Base-by-base conservation (phyloP, 2,113 vertebrate species). In the Egretta garzetta region DNA sequence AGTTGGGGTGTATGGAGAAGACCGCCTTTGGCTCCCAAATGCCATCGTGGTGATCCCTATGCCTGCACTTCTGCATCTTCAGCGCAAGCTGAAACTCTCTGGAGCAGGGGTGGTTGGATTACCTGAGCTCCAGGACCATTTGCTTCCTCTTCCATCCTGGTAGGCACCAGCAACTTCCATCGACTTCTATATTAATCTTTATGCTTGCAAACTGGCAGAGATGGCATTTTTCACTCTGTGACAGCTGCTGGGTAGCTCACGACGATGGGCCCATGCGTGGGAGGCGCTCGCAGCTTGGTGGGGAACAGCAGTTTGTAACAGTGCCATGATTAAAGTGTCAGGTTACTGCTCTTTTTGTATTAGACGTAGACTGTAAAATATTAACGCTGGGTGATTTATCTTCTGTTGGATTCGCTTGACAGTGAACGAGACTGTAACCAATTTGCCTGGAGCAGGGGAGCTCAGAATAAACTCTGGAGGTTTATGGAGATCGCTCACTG, bases 291-390 rank as follows among this genome's bases (percentile, higher is more conserved):
- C 14, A 72, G 60, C 86, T 79, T 93, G 94, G 91, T 80, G 71
- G 93, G 91, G 93, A 96, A 79, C 53, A 92, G 75, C 76, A 35
- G 59, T 63, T 80, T 68, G 35, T 56, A 91, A 56, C 24, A 49
- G 91, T 80, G 71, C 62, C 45, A 18, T 88, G 95, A 92, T 93
- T 96, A 76, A 96, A 93, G 89, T 77, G 91, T 97, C 79, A 86
- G 81, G 74, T 90, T 95, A 90, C 68, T 80, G 63, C 83, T 94
- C 79, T 63, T 93, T 93, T 82, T 80, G 17, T 75, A 10, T 90
- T 89, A 74, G 73, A 35, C 27, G 75, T 26, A 77, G 88, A 80
- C 67, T 60, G 92, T 88, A 93, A 52, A 97, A 88, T 52, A 80
- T 91, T 95, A 94, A 97, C 10, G 32, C 14, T 6, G 12, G 67